Evolutionary conservation across 2,888 invertebrate genomes (phyloP).

Genomic region (Cylloceria caligata): DNA sequence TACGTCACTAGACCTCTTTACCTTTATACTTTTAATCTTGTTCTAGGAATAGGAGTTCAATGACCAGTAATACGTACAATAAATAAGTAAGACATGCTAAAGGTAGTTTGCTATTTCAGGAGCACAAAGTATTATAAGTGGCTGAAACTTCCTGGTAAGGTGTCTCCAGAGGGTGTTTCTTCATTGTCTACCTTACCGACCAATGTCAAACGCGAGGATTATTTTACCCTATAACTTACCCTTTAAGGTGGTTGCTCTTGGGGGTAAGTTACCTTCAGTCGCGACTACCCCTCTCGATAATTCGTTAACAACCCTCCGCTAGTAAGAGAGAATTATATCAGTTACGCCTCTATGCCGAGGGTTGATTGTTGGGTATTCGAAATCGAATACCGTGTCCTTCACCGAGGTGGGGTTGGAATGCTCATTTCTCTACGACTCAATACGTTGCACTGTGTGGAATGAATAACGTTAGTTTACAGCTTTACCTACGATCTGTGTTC

Average conservation of each 20-base stretch:
- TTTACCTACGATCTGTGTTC: no score
- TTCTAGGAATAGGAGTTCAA: conserved; percentile 22
- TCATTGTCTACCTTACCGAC: conserved; percentile 48
- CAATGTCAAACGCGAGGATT: conserved; percentile 14
- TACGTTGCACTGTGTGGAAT: no score
- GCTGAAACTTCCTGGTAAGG: conserved; percentile 12
- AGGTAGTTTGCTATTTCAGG: conserved; percentile 11
- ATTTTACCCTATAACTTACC: conserved; percentile 3
- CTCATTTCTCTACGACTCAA: background rate
- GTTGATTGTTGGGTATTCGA: background rate
- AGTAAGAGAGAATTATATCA: background rate
- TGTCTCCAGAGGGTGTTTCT: conserved; percentile 13
- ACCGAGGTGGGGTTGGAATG: conserved; percentile 3
- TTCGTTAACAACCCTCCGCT: background rate
- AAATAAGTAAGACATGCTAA: background rate
- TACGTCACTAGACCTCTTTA: background rate
- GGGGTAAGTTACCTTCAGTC: conserved; percentile 22
- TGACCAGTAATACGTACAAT: background rate
- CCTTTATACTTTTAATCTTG: background rate
- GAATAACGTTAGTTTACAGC: no score
- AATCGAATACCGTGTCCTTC: background rate
- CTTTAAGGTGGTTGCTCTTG: background rate
- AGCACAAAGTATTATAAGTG: conserved; percentile 11
- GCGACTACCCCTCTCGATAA: conserved; percentile 1
- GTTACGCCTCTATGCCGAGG: background rate